Conservation (phyloP, 2,113 vertebrate genomes). For the Tragelaphus imberbis region DNA sequence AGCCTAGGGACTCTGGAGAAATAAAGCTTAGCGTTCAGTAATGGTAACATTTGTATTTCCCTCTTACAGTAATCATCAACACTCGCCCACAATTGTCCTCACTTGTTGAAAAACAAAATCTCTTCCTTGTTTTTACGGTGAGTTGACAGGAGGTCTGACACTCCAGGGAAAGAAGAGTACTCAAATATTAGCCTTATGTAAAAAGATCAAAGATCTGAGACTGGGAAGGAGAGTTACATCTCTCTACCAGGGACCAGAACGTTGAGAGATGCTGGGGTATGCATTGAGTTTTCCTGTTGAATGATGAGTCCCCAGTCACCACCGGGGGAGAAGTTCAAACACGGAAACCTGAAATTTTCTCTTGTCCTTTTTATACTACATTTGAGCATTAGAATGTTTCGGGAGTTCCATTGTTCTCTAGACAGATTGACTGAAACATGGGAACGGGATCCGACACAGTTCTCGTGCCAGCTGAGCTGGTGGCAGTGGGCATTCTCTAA, state of each 20-base stretch:
- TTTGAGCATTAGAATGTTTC: neutral
- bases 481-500: neutral
- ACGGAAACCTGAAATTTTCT: neutral
- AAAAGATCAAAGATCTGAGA: neutral
- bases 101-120: slow-evolving; percentile 12
- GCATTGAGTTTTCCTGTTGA: rapidly evolving
- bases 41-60: slow-evolving; percentile 1
- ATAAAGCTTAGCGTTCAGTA: neutral
- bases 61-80: neutral
- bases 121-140: neutral
- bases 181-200: neutral
- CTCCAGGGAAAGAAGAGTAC: neutral
- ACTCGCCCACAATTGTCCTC: slow-evolving; percentile 19
- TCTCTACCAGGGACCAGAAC: neutral
- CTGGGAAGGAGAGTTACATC: neutral
- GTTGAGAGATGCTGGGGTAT: rapidly evolving
- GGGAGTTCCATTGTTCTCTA: neutral
- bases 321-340: neutral
- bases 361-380: neutral
- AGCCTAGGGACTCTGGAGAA: neutral
- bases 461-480: neutral
- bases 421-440: slow-evolving; percentile 29
- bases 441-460: neutral
- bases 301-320: neutral
- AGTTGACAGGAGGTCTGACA: neutral